Percentiles rank a stretch among this genome's conserved stretches.
Evolutionary conservation across 2,888 invertebrate genomes (phyloP).

Genomic region (Eupeodes latifasciatus): DNA sequence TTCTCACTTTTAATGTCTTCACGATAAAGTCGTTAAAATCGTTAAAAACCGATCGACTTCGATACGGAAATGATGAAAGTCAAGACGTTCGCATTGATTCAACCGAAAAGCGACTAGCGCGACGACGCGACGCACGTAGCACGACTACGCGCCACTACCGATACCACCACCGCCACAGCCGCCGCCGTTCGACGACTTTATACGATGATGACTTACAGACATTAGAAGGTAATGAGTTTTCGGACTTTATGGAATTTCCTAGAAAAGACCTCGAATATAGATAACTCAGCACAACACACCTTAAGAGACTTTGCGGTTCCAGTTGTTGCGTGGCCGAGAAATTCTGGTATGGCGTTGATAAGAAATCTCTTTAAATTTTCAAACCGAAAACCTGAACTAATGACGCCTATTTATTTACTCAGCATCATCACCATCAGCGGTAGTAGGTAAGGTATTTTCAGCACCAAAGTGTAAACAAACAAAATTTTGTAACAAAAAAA

Average conservation of each 20-base stretch:
- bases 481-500: constrained; percentile 59
- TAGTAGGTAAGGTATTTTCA: not conserved
- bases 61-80: constrained; percentile 71
- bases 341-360: constrained; percentile 26
- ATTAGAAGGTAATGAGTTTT: constrained; percentile 71
- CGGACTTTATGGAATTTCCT: constrained; percentile 66
- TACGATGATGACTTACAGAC: constrained; percentile 10
- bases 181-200: not conserved
- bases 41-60: constrained; percentile 65
- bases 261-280: constrained; percentile 27
- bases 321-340: constrained; percentile 16
- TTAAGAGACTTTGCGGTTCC: constrained; percentile 47
- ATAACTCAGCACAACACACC: constrained; percentile 10
- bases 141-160: too few species aligned
- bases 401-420: constrained; percentile 7
- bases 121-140: too few species aligned
- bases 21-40: constrained; percentile 55
- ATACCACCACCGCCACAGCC: not conserved
- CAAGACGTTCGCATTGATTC: constrained; percentile 25
- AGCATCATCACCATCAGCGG: not conserved
- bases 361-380: constrained; percentile 43
- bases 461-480: constrained; percentile 3
- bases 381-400: constrained; percentile 39
- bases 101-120: too few species aligned
- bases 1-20: constrained; percentile 6